Base-by-base conservation (phyloP, 2,113 vertebrate species). In the Melanerpes aurifrons region DNA sequence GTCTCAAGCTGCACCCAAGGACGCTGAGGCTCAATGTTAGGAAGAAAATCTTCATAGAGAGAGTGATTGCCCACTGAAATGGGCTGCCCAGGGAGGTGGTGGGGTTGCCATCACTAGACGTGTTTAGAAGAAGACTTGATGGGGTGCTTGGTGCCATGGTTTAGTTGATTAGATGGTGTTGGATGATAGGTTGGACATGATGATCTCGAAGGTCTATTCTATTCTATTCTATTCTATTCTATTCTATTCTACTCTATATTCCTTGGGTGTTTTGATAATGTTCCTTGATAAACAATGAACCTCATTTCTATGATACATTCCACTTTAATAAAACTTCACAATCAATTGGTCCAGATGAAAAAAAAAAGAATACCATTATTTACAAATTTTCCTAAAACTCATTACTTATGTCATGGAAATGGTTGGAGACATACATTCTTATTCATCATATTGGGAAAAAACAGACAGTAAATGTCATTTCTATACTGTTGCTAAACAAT, bases 401-500 rank as follows among this genome's bases (percentile, higher is more conserved):
- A 28, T 32, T 0, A 81, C 28, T 82, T 87, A 48, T 50, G 5
- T 48, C 0, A 74, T 28, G 31, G 58, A 85, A 91, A 74, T 69
- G 47, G 1, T 48, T 80, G 74, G 24, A 91, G 47, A 80, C 3
- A 31, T 17, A 9, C 0, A 5, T 8, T 69, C 28, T 90, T 91
- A 61, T 53, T 88, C 26, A 31, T 81, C 16, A 75, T 53, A n/a
- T 12, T 87, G 47, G 47, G 56, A 50, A 50, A 94, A 96, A 94
- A 70, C 25, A 93, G 63, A 89, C 35, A 19, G 3, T 28, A 56
- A 86, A 87, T 12, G 78, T 78, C 3, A 89, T 93, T 95, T 81
- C 56, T 96, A 48, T 11, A 75, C 61, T 94, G 32, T 40, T 95
- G 91, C 48, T 93, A 81, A 97, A 96, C 53, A 90, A 72, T 56